Evolutionary conservation across 1,140 invertebrate genomes (phyloP).

Genomic region (Diachasmimorpha longicaudata): DNA sequence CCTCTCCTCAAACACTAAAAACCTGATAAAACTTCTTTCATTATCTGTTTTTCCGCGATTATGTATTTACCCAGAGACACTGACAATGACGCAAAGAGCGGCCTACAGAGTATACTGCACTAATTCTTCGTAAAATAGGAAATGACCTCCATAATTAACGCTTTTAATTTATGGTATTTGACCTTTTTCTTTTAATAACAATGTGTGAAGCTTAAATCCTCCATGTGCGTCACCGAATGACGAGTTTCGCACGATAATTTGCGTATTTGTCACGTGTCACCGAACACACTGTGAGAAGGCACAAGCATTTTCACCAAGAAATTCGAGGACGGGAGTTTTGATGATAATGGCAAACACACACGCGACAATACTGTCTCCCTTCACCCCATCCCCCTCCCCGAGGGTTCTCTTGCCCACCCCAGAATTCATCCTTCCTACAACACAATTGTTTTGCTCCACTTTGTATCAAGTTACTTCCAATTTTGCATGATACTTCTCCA

Average conservation of each 20-base stretch:
- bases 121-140: background rate
- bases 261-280: background rate
- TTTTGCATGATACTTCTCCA: background rate
- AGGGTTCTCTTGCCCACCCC: background rate
- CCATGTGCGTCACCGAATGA: background rate
- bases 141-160: background rate
- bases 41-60: background rate
- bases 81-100: background rate
- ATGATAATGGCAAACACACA: background rate
- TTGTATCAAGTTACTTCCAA: background rate
- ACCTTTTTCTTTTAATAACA: background rate
- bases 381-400: no score
- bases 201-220: background rate
- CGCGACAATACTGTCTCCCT: background rate
- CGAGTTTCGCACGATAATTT: slow-evolving; percentile 1
- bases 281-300: background rate
- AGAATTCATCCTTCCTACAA: background rate
- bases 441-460: background rate
- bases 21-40: background rate
- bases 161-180: background rate
- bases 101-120: background rate
- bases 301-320: background rate
- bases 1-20: background rate
- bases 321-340: background rate
- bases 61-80: background rate